These are phyloP conservation scores for Macrosteles quadrilineatus DNA, from an alignment of 1,140 invertebrate genomes.

Conservation along the genomic window DNA sequence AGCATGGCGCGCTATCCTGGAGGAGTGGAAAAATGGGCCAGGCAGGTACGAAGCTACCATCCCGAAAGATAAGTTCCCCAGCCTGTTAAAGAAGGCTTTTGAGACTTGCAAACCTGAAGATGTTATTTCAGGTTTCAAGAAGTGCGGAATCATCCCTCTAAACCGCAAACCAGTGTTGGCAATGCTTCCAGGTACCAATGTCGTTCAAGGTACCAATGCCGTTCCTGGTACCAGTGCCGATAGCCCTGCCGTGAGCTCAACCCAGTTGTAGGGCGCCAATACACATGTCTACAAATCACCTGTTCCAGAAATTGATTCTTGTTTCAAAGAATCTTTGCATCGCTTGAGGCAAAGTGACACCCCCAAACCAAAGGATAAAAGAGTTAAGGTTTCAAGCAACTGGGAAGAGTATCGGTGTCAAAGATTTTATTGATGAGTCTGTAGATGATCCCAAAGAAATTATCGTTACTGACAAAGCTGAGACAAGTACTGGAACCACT, in stretches of 20 bases:
- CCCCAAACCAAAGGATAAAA: neutral
- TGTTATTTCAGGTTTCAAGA: constrained; percentile 41
- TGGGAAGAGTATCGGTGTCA: neutral
- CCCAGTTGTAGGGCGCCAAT: no score
- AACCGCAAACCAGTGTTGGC: constrained; percentile 36
- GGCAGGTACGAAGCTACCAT: constrained; percentile 33
- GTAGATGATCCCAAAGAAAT: neutral
- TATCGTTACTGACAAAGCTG: neutral
- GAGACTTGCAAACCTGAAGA: constrained; percentile 38
- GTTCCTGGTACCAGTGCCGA: neutral
- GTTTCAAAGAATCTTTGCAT: neutral
- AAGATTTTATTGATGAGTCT: neutral
- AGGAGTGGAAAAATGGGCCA: constrained; percentile 41
- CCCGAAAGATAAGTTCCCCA: constrained; percentile 38
- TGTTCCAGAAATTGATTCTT: neutral
- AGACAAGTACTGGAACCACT: neutral
- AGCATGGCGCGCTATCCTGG: constrained; percentile 47
- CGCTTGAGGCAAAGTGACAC: neutral
- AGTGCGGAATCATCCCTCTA: constrained; percentile 42
- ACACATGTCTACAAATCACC: no score
- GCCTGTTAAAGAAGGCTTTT: constrained; percentile 36
- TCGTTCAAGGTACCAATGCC: constrained; percentile 25
- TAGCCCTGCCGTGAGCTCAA: neutral
- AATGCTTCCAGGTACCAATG: constrained; percentile 16
- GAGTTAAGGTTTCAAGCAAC: neutral